A percentile compares a stretch with the other conserved stretches of the same genome.
These are phyloP conservation scores for Tinea trinotella DNA, from an alignment of 2,888 invertebrate genomes.

Conservation along the genomic window DNA sequence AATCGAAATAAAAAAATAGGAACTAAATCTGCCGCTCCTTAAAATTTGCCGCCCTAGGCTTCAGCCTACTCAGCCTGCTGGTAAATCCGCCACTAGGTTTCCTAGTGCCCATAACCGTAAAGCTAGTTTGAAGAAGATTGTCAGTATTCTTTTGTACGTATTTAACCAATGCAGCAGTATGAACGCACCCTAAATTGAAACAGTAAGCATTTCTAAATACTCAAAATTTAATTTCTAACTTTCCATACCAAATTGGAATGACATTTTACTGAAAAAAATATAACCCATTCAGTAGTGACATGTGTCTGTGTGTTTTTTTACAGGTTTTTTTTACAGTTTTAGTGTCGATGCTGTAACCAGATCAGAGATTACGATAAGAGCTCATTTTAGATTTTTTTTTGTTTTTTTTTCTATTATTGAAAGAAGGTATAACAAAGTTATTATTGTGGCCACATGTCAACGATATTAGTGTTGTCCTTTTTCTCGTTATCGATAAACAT, in stretches of 20 bases:
- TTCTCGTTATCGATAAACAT: neutral
- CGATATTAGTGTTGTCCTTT: neutral
- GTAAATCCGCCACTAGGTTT: too few species aligned
- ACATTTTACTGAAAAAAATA: constrained; percentile 43
- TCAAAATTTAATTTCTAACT: constrained; percentile 60
- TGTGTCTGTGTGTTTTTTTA: constrained; percentile 28
- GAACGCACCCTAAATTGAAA: neutral
- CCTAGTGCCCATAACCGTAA: too few species aligned
- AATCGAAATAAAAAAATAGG: too few species aligned
- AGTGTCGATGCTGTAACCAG: constrained; percentile 58
- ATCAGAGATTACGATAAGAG: constrained; percentile 56
- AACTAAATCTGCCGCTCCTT: too few species aligned
- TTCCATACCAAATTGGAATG: constrained; percentile 64
- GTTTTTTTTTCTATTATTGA: constrained; percentile 38
- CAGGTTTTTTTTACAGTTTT: constrained; percentile 33
- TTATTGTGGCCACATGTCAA: constrained; percentile 67
- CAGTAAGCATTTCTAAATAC: constrained; percentile 24
- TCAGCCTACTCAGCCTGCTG: too few species aligned
- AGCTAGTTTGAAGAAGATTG: too few species aligned
- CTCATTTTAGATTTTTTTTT: constrained; percentile 57
- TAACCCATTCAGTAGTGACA: constrained; percentile 59
- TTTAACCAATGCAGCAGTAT: too few species aligned
- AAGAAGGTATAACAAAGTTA: constrained; percentile 43
- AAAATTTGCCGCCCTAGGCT: too few species aligned
- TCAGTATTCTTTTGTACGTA: too few species aligned